A percentile compares a stretch with the other conserved stretches of the same genome.
These are phyloP conservation scores for Gnathonemus longibarbis DNA, from an alignment of 2,113 vertebrate genomes.

Conservation along the genomic window DNA sequence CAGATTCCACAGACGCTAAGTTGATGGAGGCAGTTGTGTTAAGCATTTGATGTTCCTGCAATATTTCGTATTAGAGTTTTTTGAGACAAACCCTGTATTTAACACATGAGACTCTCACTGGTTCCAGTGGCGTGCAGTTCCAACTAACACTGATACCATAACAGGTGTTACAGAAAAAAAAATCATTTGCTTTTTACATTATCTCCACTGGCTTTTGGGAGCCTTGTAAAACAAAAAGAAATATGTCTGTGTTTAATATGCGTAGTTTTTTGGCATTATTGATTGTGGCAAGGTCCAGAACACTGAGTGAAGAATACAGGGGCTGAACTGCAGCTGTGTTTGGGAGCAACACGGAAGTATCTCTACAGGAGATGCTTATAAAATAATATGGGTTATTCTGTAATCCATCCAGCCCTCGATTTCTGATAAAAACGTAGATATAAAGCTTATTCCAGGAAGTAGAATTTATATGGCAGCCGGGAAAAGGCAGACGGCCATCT, in stretches of 20 bases:
- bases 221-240: not conserved
- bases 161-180: too few species aligned
- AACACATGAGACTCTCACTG: too few species aligned
- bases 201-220: not conserved
- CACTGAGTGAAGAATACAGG: not conserved
- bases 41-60: not conserved
- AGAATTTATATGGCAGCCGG: not conserved
- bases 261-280: not conserved
- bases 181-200: not conserved
- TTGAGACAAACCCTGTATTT: not conserved
- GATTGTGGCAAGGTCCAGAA: not conserved
- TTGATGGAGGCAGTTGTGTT: not conserved
- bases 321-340: not conserved
- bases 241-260: not conserved
- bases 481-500: not conserved
- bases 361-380: not conserved
- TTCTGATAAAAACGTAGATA: not conserved
- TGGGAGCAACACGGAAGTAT: not conserved
- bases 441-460: not conserved
- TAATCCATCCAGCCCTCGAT: not conserved
- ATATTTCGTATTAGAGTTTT: not conserved
- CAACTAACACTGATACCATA: too few species aligned
- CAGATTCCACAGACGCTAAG: not conserved
- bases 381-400: not conserved
- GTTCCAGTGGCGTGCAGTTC: too few species aligned